Evolutionary conservation across 2,888 invertebrate species (phyloP).

Genomic region (Athalia circularis): DNA sequence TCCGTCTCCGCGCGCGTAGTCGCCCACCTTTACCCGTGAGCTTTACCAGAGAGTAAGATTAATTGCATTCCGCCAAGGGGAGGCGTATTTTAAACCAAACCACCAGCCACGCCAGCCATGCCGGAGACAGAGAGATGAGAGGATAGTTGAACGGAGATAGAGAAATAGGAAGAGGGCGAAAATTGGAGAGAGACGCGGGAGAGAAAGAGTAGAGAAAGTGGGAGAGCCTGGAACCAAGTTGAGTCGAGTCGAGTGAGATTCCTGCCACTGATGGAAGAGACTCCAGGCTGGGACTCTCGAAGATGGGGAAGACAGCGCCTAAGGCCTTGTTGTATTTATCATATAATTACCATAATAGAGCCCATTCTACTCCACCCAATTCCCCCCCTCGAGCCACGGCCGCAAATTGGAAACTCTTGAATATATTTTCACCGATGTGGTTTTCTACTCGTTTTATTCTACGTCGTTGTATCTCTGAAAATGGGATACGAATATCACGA

Average conservation of each 20-base stretch:
- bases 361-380: conserved; percentile 56
- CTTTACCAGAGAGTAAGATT: conserved; percentile 67
- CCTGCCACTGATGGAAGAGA: conserved; percentile 68
- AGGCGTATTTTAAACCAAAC: conserved; percentile 70
- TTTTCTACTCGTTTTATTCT: conserved; percentile 23
- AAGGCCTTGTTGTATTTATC: conserved; percentile 73
- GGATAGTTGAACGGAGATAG: conserved; percentile 18
- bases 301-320: conserved; percentile 65
- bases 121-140: conserved; percentile 55
- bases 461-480: not conserved
- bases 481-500: not conserved
- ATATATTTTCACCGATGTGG: conserved; percentile 63
- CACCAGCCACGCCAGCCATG: conserved; percentile 54
- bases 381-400: conserved; percentile 60
- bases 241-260: conserved; percentile 61
- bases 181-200: conserved; percentile 56
- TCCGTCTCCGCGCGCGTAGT: conserved; percentile 1
- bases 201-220: conserved; percentile 55
- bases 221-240: conserved; percentile 40
- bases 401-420: conserved; percentile 72
- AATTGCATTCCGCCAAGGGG: conserved; percentile 71
- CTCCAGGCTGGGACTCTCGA: conserved; percentile 52
- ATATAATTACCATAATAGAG: conserved; percentile 74
- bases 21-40: conserved; percentile 35
- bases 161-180: conserved; percentile 49